Conservation (phyloP, 2,113 vertebrate species). For the Bostrychus sinensis region DNA sequence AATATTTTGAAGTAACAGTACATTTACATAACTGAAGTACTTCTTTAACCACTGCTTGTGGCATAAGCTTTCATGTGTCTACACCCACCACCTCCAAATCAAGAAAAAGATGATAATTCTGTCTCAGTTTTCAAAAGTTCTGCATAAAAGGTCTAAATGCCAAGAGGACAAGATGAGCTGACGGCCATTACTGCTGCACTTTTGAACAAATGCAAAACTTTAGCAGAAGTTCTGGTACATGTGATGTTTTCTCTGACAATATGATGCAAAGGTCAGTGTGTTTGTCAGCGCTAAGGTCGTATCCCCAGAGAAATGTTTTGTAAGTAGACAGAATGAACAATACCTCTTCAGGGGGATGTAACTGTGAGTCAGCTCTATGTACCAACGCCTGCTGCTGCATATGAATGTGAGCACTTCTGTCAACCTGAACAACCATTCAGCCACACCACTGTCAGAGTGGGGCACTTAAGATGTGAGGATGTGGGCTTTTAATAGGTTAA, state of each 20-base stretch:
- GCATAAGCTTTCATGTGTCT: no score
- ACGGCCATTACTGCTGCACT: no score
- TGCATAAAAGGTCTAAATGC: no score
- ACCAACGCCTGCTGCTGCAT: slow-evolving; percentile 51
- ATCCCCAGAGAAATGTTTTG: slow-evolving; percentile 60
- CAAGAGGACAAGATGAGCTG: no score
- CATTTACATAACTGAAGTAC: no score
- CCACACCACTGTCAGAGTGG: slow-evolving; percentile 29
- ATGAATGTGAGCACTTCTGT: slow-evolving; percentile 53
- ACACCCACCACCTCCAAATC: no score
- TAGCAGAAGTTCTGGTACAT: neutral
- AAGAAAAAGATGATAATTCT: no score
- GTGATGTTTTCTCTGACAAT: slow-evolving; percentile 41
- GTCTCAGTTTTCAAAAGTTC: no score
- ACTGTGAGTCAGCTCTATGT: slow-evolving; percentile 62
- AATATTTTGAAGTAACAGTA: no score
- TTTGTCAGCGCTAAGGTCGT: slow-evolving; percentile 67
- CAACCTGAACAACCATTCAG: slow-evolving; percentile 55
- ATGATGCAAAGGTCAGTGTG: slow-evolving; percentile 65
- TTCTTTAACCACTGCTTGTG: no score
- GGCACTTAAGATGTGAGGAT: neutral
- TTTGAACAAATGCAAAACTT: no score
- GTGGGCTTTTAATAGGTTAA: neutral
- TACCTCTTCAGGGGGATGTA: slow-evolving; percentile 55
- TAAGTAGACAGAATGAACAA: slow-evolving; percentile 63